Evolutionary conservation across 2,888 invertebrate genomes (phyloP).

Genomic region (Athalia cordata): DNA sequence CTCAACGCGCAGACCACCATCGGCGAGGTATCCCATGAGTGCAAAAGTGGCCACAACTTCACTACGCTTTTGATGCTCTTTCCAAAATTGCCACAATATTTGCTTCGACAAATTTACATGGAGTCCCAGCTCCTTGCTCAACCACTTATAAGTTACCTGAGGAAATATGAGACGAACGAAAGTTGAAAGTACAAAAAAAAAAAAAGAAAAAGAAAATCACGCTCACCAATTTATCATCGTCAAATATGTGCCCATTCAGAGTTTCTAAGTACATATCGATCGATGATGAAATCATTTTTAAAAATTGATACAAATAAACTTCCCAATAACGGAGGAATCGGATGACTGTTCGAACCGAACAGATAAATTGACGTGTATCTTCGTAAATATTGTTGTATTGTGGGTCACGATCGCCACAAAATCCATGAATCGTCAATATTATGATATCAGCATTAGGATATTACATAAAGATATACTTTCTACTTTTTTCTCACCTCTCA

Average conservation of each 20-base stretch:
- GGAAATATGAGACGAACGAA: conserved; percentile 39
- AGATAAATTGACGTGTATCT: neutral
- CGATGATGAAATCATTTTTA: conserved; percentile 54
- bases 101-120: conserved; percentile 74
- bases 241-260: conserved; percentile 58
- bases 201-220: neutral
- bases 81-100: conserved; percentile 67
- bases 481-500: neutral
- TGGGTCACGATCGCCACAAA: neutral
- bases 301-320: neutral
- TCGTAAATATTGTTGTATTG: neutral
- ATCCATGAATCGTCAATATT: neutral
- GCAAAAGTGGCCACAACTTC: conserved; percentile 66
- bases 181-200: neutral
- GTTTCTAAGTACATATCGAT: conserved; percentile 59
- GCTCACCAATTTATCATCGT: conserved; percentile 64
- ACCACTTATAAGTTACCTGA: conserved; percentile 74
- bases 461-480: neutral
- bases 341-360: neutral
- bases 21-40: conserved; percentile 66
- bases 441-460: neutral
- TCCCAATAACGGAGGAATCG: neutral
- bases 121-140: conserved; percentile 71
- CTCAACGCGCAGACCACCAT: conserved; percentile 65
- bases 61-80: conserved; percentile 58